Conservation (phyloP, 2,888 invertebrate species). For the Macroteleia sp. region DNA sequence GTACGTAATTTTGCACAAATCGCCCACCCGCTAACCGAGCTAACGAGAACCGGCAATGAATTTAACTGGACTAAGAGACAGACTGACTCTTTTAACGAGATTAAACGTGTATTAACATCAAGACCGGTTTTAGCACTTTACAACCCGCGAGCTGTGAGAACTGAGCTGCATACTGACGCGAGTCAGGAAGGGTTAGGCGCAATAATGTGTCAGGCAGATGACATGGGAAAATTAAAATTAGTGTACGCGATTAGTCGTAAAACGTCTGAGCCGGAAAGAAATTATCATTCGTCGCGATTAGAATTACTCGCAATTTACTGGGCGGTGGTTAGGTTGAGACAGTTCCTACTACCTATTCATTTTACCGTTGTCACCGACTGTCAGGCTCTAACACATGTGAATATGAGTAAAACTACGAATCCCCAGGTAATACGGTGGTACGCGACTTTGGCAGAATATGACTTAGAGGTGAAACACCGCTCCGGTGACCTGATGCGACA, state of each 20-base stretch:
- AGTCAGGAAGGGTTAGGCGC: slow-evolving; percentile 51
- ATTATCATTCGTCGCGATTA: slow-evolving; percentile 66
- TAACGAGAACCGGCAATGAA: not conserved
- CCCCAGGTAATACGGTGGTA: slow-evolving; percentile 9
- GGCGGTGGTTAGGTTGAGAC: slow-evolving; percentile 12
- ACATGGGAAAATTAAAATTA: slow-evolving; percentile 13
- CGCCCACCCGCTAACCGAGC: not conserved
- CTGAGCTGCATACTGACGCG: slow-evolving; percentile 63
- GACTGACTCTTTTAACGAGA: not conserved
- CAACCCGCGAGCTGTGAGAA: slow-evolving; percentile 1
- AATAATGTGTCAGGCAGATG: slow-evolving; percentile 53
- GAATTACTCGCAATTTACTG: too few relatives aligned
- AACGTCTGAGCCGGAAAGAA: slow-evolving; percentile 41
- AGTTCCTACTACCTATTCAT: slow-evolving; percentile 13
- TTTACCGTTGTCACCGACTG: slow-evolving; percentile 19
- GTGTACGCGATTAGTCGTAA: slow-evolving; percentile 41
- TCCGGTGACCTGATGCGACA: slow-evolving; percentile 17
- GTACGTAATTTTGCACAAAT: slow-evolving; percentile 7
- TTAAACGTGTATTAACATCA: not conserved
- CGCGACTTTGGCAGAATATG: not conserved
- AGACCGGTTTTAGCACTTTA: slow-evolving; percentile 15
- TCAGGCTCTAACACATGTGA: slow-evolving; percentile 4
- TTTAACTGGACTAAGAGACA: slow-evolving; percentile 2
- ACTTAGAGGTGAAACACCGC: slow-evolving; percentile 4
- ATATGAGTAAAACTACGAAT: slow-evolving; percentile 1